Percentiles rank a stretch among this genome's conserved stretches.
phyloP scores from a whole-genome alignment of 2,888 invertebrate species.

The Acrobasis consociella region DNA sequence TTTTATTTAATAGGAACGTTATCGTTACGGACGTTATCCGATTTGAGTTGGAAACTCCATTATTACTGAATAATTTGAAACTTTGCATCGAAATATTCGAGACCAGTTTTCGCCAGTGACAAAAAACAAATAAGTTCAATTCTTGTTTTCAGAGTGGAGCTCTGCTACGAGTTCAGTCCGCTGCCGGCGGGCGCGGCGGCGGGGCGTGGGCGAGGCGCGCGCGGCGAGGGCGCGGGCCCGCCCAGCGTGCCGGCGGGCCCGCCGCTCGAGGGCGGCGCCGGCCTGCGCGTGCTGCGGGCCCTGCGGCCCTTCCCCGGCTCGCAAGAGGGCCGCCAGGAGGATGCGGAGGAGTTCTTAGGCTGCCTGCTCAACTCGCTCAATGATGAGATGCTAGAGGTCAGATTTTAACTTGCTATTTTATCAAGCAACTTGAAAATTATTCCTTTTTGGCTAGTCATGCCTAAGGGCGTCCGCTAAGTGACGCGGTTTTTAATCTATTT shows the following conservation, averaged over 20 bases:
- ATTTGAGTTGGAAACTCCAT: too few relatives aligned
- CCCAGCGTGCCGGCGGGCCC: slow-evolving; percentile 85
- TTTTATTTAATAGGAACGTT: too few relatives aligned
- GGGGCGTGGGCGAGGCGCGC: slow-evolving; percentile 51
- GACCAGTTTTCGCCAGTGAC: too few relatives aligned
- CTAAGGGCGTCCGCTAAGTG: too few relatives aligned
- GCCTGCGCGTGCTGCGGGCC: slow-evolving; percentile 92
- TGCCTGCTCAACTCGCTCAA: slow-evolving; percentile 96
- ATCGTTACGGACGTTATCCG: too few relatives aligned
- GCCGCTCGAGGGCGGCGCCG: slow-evolving; percentile 95
- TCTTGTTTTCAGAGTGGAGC: slow-evolving; percentile 84
- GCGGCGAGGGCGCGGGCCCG: slow-evolving; percentile 48
- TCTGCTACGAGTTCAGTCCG: slow-evolving; percentile 90
- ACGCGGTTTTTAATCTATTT: too few relatives aligned
- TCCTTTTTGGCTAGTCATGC: too few relatives aligned
- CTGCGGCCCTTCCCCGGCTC: slow-evolving; percentile 84
- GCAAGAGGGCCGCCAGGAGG: slow-evolving; percentile 96
- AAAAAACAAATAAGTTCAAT: too few relatives aligned
- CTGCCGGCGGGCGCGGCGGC: slow-evolving; percentile 78
- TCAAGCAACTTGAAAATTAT: too few relatives aligned
- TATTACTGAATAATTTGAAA: too few relatives aligned
- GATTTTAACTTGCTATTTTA: slow-evolving; percentile 25
- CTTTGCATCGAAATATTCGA: too few relatives aligned
- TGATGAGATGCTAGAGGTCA: slow-evolving; percentile 97
- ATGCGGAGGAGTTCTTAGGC: slow-evolving; percentile 98